Conservation (phyloP, 2,888 invertebrate genomes). For the Icerya purchasi region DNA sequence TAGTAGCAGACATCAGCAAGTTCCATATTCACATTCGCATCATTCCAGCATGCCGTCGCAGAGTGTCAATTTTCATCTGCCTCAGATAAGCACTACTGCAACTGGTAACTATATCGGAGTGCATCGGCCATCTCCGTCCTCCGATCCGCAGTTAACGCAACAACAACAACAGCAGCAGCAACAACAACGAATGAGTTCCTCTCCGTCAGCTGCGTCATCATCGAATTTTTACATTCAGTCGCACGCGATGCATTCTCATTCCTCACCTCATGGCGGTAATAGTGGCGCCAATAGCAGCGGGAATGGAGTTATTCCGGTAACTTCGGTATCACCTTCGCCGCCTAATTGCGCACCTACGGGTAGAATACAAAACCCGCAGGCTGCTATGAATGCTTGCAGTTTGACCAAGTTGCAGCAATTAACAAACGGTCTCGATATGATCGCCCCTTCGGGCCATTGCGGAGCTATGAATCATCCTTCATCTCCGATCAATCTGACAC, state of each 20-base stretch:
- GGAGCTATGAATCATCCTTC: conserved; percentile 32
- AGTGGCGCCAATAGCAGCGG: too few species aligned
- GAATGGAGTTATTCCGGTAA: background rate
- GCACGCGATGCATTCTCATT: conserved; percentile 4
- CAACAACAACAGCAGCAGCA: background rate
- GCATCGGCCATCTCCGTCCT: conserved; percentile 4
- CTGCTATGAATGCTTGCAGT: conserved; percentile 41
- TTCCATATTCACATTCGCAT: too few species aligned
- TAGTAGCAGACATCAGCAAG: too few species aligned
- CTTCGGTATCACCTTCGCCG: conserved; percentile 2
- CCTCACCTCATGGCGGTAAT: conserved; percentile 1
- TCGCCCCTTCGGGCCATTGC: conserved; percentile 36
- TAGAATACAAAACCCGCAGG: conserved; percentile 2
- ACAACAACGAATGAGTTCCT: conserved; percentile 7
- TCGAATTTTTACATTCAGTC: conserved; percentile 8
- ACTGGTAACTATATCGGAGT: conserved; percentile 2
- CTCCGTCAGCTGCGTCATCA: conserved; percentile 4
- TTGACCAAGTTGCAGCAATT: conserved; percentile 83
- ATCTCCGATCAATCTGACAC: conserved; percentile 35
- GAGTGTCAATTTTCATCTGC: conserved; percentile 3
- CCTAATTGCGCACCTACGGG: background rate
- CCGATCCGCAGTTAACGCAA: too few species aligned
- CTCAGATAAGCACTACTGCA: conserved; percentile 6
- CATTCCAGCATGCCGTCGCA: too few species aligned
- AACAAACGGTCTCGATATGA: conserved; percentile 61